Percentiles rank a stretch among this genome's conserved stretches.
phyloP scores from a whole-genome alignment of 1,140 invertebrate genomes.

The Dreissena polymorpha region DNA sequence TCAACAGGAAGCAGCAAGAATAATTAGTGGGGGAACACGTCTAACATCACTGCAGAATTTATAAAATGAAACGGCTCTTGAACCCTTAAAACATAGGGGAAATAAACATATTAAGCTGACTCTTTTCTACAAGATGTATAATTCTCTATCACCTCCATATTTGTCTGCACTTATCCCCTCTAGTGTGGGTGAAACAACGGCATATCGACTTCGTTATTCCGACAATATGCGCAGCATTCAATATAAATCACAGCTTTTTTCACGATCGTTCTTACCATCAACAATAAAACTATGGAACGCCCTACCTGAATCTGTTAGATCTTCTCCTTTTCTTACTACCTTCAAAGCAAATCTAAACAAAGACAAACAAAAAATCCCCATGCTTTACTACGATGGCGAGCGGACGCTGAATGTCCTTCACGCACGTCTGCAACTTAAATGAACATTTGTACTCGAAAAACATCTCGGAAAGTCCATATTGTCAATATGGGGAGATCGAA shows the following conservation, averaged over 20 bases:
- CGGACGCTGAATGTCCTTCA: background rate
- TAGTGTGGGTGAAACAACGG: background rate
- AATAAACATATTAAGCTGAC: too few relatives aligned
- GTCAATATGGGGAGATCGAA: constrained; percentile 20
- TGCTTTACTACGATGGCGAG: constrained; percentile 9
- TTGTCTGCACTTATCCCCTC: constrained; percentile 14
- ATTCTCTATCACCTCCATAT: constrained; percentile 8
- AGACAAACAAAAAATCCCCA: too few relatives aligned
- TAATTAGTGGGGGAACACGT: too few relatives aligned
- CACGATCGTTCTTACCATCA: background rate
- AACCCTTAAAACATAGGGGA: too few relatives aligned
- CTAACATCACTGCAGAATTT: too few relatives aligned
- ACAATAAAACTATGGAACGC: background rate
- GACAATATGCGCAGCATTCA: background rate
- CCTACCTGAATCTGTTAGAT: background rate
- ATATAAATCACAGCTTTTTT: constrained; percentile 2
- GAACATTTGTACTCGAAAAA: background rate
- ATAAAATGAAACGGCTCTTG: too few relatives aligned
- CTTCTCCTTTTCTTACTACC: background rate
- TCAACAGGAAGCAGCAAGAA: too few relatives aligned
- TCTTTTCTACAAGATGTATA: constrained; percentile 42
- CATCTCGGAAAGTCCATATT: background rate
- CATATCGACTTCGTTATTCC: constrained; percentile 1
- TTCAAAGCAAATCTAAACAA: background rate
- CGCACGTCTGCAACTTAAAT: background rate